Evolutionary conservation across 2,113 vertebrate species (phyloP).

Genomic region (Cochlearius cochlearius): DNA sequence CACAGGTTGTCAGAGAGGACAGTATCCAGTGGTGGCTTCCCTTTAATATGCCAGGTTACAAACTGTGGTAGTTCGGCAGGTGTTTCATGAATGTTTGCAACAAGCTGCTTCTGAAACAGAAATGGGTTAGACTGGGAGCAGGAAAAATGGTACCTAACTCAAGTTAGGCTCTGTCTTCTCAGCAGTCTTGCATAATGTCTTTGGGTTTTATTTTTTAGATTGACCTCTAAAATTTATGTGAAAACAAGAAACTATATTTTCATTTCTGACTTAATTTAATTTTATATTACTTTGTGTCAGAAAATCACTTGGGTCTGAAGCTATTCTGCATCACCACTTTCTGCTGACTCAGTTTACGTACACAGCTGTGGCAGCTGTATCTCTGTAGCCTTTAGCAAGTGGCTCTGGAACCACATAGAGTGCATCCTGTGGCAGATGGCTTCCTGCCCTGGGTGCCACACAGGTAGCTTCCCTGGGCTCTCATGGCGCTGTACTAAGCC

Average conservation of each 20-base stretch:
- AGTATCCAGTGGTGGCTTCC: not conserved
- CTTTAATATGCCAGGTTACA: not conserved
- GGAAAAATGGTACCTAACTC: not conserved
- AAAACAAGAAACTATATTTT: not conserved
- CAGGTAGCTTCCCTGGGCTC: not conserved
- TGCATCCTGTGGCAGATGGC: too few species aligned
- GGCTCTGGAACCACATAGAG: not conserved
- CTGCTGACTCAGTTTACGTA: fast-evolving
- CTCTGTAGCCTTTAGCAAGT: not conserved
- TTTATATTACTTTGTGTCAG: not conserved
- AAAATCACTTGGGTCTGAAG: not conserved
- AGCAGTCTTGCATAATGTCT: not conserved
- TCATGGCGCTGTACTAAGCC: too few species aligned
- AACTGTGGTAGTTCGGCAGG: not conserved
- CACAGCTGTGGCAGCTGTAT: not conserved
- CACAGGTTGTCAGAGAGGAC: not conserved
- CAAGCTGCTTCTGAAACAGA: not conserved
- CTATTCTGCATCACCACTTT: not conserved
- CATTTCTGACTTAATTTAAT: not conserved
- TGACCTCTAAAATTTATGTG: not conserved
- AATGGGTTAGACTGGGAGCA: not conserved
- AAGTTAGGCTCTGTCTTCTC: not conserved
- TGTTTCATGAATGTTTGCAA: not conserved
- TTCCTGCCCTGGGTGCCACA: not conserved
- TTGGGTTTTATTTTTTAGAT: not conserved